Evolutionary conservation across 2,113 vertebrate species (phyloP).

Genomic region (Strix uralensis): DNA sequence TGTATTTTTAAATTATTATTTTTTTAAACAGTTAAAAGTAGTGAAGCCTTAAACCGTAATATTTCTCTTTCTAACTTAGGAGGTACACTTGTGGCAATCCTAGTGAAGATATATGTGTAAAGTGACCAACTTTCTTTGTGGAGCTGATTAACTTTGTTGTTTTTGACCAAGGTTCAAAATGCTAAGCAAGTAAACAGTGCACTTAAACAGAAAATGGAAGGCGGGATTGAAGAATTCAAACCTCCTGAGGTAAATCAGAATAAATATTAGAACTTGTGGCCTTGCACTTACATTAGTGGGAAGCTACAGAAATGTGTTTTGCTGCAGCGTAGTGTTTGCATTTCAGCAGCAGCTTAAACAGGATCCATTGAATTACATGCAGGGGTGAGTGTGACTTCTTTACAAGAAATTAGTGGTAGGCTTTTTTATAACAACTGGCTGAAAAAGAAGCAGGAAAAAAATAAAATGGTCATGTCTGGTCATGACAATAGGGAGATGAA

Average conservation of each 20-base stretch:
- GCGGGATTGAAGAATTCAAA: constrained; percentile 90
- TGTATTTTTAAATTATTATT: not conserved
- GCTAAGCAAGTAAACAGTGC: constrained; percentile 98
- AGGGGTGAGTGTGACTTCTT: not conserved
- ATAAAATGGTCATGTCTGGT: not conserved
- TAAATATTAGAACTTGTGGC: not conserved
- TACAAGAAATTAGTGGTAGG: not conserved
- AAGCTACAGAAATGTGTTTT: not conserved
- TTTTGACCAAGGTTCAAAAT: constrained; percentile 91
- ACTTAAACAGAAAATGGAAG: constrained; percentile 94
- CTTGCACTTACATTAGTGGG: not conserved
- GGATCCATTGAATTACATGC: not conserved
- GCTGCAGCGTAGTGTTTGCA: not conserved
- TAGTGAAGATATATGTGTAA: constrained; percentile 71
- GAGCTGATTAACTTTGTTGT: constrained; percentile 71
- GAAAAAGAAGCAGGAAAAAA: not conserved
- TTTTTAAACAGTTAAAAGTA: constrained; percentile 14
- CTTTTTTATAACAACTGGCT: not conserved
- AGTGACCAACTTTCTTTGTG: constrained; percentile 70
- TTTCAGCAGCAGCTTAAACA: constrained; percentile 9
- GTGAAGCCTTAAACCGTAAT: constrained; percentile 62
- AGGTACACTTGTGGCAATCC: constrained; percentile 70
- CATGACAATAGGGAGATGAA: not conserved
- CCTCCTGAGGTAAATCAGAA: constrained; percentile 87
- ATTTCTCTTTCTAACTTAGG: constrained; percentile 65